Evolutionary conservation across 2,113 vertebrate species (phyloP), one percentile per base, ranked within the genome.

Genomic region (Takifugu bimaculatus): DNA sequence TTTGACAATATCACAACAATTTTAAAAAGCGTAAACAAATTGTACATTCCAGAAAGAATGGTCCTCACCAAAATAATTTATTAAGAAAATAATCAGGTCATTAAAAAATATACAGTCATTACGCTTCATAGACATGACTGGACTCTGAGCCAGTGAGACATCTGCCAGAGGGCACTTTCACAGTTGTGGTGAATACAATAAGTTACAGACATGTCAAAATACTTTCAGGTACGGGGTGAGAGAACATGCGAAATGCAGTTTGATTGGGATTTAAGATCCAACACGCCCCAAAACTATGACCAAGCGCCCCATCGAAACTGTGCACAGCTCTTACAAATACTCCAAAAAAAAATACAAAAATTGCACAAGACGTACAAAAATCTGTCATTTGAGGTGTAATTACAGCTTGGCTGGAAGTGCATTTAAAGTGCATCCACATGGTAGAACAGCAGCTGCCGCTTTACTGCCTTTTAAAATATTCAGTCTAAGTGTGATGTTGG

Each of bases 1-100:
- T 62, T 61, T 9, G 65, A 66, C 73, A 75, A 64, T 72, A 65
- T 64, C 35, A 70, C 71, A 81, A 69, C 63, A 66, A 52, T 77
- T 20, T 20, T 60, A 63, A 35, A 80, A 82, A 72, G 39, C 13
- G 45, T 57, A 44, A 63, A 65, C 71, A 60, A 50, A 55, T 35
- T 29, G 65, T 48, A 54, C 57, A 67, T 72, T 82, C 62, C 59
- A 68, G 70, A 76, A 73, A 66, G 63, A 65, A 74, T 77, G 74
- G 50, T 54, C 55, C 39, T 83, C 79, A 84, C 15, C 68, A 86
- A 80, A 83, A 89, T 87, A 86, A 84, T 84, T 87, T 87, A 87
- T 80, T 85, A 80, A 66, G 82, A 88, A 88, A 88, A 88, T 88
- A 84, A 86, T 85, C 63, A 59, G 71, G 13, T 84, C 72, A 85